These are phyloP conservation scores for Tetranychus cinnabarinus DNA, from an alignment of 1,140 invertebrate species.

Conservation along the genomic window DNA sequence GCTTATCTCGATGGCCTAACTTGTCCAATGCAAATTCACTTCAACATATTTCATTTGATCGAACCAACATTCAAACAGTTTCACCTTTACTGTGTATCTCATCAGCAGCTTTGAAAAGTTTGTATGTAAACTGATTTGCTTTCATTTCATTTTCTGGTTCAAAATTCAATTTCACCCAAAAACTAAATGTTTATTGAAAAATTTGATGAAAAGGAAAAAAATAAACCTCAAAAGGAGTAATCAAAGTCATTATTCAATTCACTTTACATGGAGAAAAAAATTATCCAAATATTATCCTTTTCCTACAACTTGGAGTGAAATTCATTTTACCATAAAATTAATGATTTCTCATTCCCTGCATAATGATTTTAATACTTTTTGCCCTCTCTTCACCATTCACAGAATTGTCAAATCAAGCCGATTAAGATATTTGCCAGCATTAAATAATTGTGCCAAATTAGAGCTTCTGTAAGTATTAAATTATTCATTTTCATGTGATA, in stretches of 20 bases:
- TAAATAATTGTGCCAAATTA: constrained; percentile 31
- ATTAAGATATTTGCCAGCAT: constrained; percentile 17
- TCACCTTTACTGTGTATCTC: constrained; percentile 47
- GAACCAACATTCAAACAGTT: constrained; percentile 41
- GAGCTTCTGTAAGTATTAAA: constrained; percentile 53
- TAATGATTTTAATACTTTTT: constrained; percentile 1
- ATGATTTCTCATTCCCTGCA: background rate
- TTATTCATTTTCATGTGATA: background rate
- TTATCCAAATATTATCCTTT: too few species aligned
- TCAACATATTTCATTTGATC: constrained; percentile 53
- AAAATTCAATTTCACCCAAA: too few species aligned
- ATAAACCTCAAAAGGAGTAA: background rate
- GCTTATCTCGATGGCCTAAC: background rate
- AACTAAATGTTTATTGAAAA: background rate
- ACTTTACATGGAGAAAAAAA: too few species aligned
- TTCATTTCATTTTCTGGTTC: too few species aligned
- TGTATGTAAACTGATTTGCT: constrained; percentile 37
- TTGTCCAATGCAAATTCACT: constrained; percentile 26
- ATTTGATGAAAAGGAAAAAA: background rate
- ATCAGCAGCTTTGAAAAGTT: constrained; percentile 48
- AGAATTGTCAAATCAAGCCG: constrained; percentile 23
- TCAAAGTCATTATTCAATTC: too few species aligned
- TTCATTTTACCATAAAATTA: too few species aligned
- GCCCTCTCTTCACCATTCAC: constrained; percentile 14
- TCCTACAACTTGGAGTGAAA: too few species aligned